Evolutionary conservation across 2,797 vertebrate species (phyloP), one percentile per base, ranked within the genome.

Genomic region (Cheracebus regulus): DNA sequence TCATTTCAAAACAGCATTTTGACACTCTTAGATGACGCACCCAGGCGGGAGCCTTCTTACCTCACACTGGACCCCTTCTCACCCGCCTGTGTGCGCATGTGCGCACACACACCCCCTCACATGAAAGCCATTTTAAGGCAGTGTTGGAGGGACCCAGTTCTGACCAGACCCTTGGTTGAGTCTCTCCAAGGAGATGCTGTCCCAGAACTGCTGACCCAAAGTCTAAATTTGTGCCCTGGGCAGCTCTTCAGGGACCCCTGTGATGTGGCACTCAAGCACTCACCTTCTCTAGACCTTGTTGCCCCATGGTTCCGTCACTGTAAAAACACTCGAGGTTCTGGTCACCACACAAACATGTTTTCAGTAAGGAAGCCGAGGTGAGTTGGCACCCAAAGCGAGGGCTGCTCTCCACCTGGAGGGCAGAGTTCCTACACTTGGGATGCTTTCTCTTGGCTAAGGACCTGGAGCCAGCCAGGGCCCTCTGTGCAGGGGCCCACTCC

Each of bases 51-150:
- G 4, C 78, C 61, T 88, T 72, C 70, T 91, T 5, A 20, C 61
- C n/a, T 67, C 46, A 24, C 52, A 8, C 46, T n/a, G 39, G 64
- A 28, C 33, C 48, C 4, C 36, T 17, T 26, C n/a, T 26, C 11
- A n/a, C 33, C 33, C 0, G 4, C 67, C 67, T 13, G 39, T 7
- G 6, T 5, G 20, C 12, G 13, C 5, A 1, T 24, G 24, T 12
- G 10, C 17, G 0, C 9, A 17, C 1, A 26, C 19, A n/a, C 22
- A 48, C 73, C 10, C 0, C 22, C 41, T 2, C 22, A 0, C 14
- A 80, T 26, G 72, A 64, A 28, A 26, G 15, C 7, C 7, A 2
- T 88, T 22, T 79, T 78, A 44, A 36, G n/a, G 10, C 3, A 12
- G 58, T 57, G 6, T 87, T 50, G 41, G 44, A 15, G n/a, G 55